These are phyloP conservation scores for Amphipyra tragopoginis DNA, from an alignment of 2,888 invertebrate species.

Conservation along the genomic window DNA sequence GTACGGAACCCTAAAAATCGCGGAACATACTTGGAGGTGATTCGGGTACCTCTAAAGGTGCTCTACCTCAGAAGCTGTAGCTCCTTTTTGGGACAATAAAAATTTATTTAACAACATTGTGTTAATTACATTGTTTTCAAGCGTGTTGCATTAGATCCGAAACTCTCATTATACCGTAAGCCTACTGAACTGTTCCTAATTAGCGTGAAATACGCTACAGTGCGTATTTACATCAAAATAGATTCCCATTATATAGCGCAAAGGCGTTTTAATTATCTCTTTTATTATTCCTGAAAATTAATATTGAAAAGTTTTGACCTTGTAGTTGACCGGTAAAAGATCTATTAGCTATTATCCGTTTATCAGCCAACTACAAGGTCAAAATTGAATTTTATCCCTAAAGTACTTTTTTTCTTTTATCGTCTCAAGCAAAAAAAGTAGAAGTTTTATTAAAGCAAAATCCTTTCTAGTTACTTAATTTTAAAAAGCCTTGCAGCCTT, in stretches of 20 bases:
- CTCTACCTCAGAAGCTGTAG: too few relatives aligned
- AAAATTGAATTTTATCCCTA: background rate
- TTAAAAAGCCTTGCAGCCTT: background rate
- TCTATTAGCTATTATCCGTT: too few relatives aligned
- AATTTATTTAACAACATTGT: conserved; percentile 2
- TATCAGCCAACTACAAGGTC: background rate
- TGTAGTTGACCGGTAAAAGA: background rate
- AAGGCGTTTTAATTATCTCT: conserved; percentile 25
- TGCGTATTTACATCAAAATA: conserved; percentile 68
- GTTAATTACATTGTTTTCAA: conserved; percentile 21
- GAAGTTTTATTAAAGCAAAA: conserved; percentile 16
- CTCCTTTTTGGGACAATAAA: too few relatives aligned
- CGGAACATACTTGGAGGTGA: too few relatives aligned
- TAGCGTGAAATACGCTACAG: conserved; percentile 72
- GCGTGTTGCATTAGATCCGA: conserved; percentile 49
- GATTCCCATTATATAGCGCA: conserved; percentile 57
- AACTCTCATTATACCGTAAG: conserved; percentile 67
- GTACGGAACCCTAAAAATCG: too few relatives aligned
- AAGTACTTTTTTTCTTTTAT: background rate
- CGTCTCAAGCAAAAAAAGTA: background rate
- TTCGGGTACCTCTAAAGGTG: too few relatives aligned
- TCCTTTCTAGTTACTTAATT: conserved; percentile 1
- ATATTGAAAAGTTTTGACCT: conserved; percentile 4
- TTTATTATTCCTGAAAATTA: conserved; percentile 16
- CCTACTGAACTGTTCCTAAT: conserved; percentile 70